Evolutionary conservation across 2,888 invertebrate genomes (phyloP).

Genomic region (Uropetala carovei): DNA sequence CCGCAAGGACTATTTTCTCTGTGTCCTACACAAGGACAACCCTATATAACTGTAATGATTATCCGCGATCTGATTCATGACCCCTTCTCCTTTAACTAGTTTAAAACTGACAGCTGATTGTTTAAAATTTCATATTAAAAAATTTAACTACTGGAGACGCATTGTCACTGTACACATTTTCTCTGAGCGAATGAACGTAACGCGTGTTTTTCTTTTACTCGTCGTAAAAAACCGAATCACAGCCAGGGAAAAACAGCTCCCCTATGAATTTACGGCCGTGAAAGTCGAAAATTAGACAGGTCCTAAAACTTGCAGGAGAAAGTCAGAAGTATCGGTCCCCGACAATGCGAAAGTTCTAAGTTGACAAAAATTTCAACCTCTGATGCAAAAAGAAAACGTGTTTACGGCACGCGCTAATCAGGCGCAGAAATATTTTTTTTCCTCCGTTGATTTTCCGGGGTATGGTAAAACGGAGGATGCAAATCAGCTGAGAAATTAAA

Average conservation of each 20-base stretch:
- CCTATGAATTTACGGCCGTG: not conserved
- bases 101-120: no score
- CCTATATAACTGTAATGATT: no score
- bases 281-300: constrained; percentile 19
- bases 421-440: not conserved
- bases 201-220: no score
- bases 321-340: not conserved
- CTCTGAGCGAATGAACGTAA: no score
- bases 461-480: not conserved
- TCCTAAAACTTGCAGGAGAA: not conserved
- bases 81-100: no score
- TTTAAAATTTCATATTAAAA: no score
- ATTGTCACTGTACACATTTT: no score
- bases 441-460: not conserved
- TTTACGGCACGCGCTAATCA: not conserved
- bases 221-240: no score
- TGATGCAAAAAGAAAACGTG: not conserved
- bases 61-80: no score
- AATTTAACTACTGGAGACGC: no score
- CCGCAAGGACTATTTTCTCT: no score
- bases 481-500: not conserved
- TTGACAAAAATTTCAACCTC: not conserved
- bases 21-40: no score
- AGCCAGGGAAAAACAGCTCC: not conserved
- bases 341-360: not conserved